A percentile compares a stretch with the other conserved stretches of the same genome.
Evolutionary conservation across 2,888 invertebrate genomes (phyloP).

Genomic region (Laspeyria flexula): DNA sequence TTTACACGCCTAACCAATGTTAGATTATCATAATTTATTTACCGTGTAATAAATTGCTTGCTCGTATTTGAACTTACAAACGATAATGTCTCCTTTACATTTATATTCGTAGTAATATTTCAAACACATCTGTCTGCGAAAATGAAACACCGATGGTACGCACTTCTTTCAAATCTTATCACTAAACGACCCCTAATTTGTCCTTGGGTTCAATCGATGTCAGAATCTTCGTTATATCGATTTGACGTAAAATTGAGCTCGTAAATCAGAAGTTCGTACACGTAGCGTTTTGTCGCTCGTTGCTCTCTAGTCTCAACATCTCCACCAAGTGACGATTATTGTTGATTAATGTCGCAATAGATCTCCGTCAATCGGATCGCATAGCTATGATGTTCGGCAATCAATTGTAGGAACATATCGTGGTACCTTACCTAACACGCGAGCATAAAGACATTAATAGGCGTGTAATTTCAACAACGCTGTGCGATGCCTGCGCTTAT

Average conservation of each 20-base stretch:
- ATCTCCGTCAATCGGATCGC: slow-evolving; percentile 59
- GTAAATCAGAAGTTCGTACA: slow-evolving; percentile 38
- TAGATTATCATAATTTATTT: slow-evolving; percentile 65
- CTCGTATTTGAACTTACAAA: slow-evolving; percentile 46
- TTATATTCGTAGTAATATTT: slow-evolving; percentile 13
- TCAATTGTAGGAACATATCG: slow-evolving; percentile 53
- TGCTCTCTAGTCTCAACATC: slow-evolving; percentile 20
- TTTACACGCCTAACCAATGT: slow-evolving; percentile 62
- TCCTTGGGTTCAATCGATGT: slow-evolving; percentile 28
- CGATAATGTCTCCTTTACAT: slow-evolving; percentile 21
- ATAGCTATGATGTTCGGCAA: slow-evolving; percentile 51
- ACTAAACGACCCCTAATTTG: slow-evolving; percentile 37
- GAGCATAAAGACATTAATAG: slow-evolving; percentile 38
- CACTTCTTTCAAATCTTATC: slow-evolving; percentile 29
- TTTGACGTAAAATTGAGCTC: slow-evolving; percentile 33
- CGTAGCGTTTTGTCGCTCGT: slow-evolving; percentile 18
- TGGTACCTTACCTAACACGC: slow-evolving; percentile 47
- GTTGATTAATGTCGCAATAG: slow-evolving; percentile 64
- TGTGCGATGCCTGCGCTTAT: slow-evolving; percentile 35
- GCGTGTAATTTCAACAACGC: slow-evolving; percentile 39
- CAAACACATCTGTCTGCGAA: slow-evolving; percentile 33
- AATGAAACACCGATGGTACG: slow-evolving; percentile 19
- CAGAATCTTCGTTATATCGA: slow-evolving; percentile 44
- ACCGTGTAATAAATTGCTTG: slow-evolving; percentile 58
- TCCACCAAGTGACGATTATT: slow-evolving; percentile 46